Conservation (phyloP, 1,140 invertebrate genomes). For the Nilaparvata lugens region DNA sequence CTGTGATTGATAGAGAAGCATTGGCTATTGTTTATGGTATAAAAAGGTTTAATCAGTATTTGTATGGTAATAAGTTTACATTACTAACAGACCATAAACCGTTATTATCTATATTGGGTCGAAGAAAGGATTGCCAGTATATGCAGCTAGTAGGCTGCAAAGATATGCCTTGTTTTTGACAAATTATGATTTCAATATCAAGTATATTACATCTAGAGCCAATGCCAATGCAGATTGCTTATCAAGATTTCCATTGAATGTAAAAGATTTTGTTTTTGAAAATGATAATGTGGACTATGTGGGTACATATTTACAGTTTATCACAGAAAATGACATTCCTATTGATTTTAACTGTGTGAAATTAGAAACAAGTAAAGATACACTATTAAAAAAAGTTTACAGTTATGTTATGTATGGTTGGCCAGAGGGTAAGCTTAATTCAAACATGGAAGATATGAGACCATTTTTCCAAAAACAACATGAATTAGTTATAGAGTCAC, state of each 20-base stretch:
- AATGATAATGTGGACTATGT: conserved; percentile 3
- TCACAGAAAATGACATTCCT: conserved; percentile 4
- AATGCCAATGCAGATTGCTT: conserved; percentile 27
- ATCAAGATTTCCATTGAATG: conserved; percentile 20
- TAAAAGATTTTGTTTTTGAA: conserved; percentile 8
- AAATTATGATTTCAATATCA: conserved; percentile 24
- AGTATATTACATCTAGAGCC: conserved; percentile 20
- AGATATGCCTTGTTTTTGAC: conserved; percentile 28
- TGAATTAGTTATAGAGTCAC: conserved; percentile 12
- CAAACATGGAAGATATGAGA: conserved; percentile 8
- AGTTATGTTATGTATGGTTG: neutral
- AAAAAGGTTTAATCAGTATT: conserved; percentile 41
- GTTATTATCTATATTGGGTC: conserved; percentile 31
- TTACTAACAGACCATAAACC: conserved; percentile 41
- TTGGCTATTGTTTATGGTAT: conserved; percentile 39
- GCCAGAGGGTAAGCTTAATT: neutral
- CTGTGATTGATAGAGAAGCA: too few species aligned
- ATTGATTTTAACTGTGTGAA: neutral
- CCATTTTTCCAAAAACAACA: conserved; percentile 4
- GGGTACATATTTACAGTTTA: conserved; percentile 7
- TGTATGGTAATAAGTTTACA: conserved; percentile 36
- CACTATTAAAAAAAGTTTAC: neutral
- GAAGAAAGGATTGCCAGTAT: conserved; percentile 29
- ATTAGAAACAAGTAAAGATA: conserved; percentile 10
- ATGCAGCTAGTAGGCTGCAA: conserved; percentile 29